These are phyloP conservation scores for Pheosia gnoma DNA, from an alignment of 2,888 invertebrate genomes.

Conservation along the genomic window DNA sequence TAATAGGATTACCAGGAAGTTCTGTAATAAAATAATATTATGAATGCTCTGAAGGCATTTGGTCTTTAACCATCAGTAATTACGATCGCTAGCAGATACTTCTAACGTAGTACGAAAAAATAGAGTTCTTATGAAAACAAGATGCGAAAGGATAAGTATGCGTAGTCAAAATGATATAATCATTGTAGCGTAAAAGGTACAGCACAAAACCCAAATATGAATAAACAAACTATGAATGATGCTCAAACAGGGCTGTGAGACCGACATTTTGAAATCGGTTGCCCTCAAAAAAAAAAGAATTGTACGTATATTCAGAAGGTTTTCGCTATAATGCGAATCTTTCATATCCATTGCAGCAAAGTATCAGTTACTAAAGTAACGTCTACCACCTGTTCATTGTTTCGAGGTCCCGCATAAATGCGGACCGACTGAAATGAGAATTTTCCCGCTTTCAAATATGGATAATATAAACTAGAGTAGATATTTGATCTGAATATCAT, in stretches of 20 bases:
- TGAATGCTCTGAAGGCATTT: not conserved
- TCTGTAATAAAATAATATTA: constrained; percentile 80
- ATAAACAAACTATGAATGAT: constrained; percentile 2
- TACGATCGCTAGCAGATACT: no score
- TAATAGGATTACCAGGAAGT: constrained; percentile 88
- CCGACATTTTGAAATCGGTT: not conserved
- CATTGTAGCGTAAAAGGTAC: constrained; percentile 2
- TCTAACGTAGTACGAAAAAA: no score
- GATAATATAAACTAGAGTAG: not conserved
- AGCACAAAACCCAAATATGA: not conserved
- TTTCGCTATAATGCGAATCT: constrained; percentile 50
- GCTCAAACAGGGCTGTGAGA: not conserved
- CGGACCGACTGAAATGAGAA: constrained; percentile 49
- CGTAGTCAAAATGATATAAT: not conserved
- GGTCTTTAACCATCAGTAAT: no score
- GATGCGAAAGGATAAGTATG: not conserved
- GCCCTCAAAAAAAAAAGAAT: not conserved
- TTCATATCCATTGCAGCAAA: constrained; percentile 39
- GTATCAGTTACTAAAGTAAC: constrained; percentile 67
- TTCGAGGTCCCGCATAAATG: constrained; percentile 54
- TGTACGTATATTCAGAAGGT: not conserved
- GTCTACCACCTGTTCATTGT: constrained; percentile 64
- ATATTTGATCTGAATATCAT: not conserved
- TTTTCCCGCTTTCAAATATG: constrained; percentile 36
- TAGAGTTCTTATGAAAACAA: not conserved